Evolutionary conservation across 2,888 invertebrate species (phyloP).

Genomic region (Omphaloscelis lunosa): DNA sequence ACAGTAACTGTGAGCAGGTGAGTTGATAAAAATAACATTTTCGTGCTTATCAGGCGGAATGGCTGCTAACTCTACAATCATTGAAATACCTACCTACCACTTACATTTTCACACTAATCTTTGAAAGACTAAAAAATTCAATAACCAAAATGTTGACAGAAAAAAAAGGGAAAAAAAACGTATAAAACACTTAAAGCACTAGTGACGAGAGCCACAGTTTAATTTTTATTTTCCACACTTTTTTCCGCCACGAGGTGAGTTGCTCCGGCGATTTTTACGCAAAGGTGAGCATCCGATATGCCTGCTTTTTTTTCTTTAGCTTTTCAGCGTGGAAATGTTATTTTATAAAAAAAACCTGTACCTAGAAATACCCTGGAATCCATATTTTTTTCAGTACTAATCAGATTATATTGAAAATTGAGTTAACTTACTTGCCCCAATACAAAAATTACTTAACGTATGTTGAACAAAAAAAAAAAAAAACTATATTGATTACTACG

Average conservation of each 20-base stretch:
- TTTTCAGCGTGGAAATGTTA: not conserved
- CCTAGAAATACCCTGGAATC: not conserved
- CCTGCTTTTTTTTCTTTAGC: not conserved
- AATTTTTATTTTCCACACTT: conserved; percentile 31
- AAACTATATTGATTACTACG: too few relatives aligned
- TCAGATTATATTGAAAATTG: not conserved
- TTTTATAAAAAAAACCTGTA: not conserved
- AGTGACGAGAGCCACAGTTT: conserved; percentile 5
- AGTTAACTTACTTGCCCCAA: not conserved
- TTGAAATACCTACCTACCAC: not conserved
- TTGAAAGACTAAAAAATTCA: not conserved
- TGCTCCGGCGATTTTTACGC: conserved; percentile 36
- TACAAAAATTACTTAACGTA: not conserved
- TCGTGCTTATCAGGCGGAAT: not conserved
- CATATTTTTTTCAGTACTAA: not conserved
- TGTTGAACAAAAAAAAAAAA: not conserved
- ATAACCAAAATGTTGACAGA: conserved; percentile 5
- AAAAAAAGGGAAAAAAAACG: not conserved
- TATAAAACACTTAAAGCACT: conserved; percentile 3
- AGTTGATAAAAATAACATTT: not conserved
- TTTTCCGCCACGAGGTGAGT: conserved; percentile 32
- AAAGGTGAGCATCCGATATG: conserved; percentile 39
- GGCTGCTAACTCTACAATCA: not conserved
- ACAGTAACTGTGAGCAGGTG: not conserved
- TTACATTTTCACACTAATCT: not conserved